Conservation (phyloP, 2,888 invertebrate species). For the Aphodius sticticus region DNA sequence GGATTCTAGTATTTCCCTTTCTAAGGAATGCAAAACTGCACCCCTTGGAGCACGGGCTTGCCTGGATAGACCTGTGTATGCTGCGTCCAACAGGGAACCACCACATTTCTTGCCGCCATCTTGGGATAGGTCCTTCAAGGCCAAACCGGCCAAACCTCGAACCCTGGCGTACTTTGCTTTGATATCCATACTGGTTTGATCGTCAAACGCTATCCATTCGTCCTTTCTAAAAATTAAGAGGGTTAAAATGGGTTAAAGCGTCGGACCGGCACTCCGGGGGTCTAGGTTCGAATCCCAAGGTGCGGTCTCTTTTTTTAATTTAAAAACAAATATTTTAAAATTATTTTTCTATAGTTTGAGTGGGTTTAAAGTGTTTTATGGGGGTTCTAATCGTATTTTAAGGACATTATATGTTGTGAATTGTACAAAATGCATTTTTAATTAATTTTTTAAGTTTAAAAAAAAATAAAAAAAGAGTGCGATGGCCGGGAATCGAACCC, state of each 20-base stretch:
- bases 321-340: too few species aligned
- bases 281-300: too few species aligned
- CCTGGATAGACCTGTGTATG: slow-evolving; percentile 65
- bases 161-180: slow-evolving; percentile 80
- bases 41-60: slow-evolving; percentile 72
- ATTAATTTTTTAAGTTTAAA: background rate
- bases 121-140: slow-evolving; percentile 65
- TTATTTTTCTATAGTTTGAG: too few species aligned
- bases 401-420: background rate
- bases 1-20: slow-evolving; percentile 66
- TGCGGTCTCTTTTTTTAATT: too few species aligned
- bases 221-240: too few species aligned
- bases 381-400: background rate
- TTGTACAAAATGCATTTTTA: background rate
- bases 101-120: slow-evolving; percentile 63
- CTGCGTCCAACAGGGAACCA: slow-evolving; percentile 60
- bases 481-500: slow-evolving; percentile 62
- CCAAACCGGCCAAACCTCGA: slow-evolving; percentile 75
- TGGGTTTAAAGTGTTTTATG: too few species aligned
- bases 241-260: too few species aligned
- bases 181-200: slow-evolving; percentile 74
- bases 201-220: slow-evolving; percentile 81
- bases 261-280: too few species aligned
- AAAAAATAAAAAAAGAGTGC: slow-evolving; percentile 30
- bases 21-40: slow-evolving; percentile 69